A percentile compares a stretch with the other conserved stretches of the same genome.
Conservation (phyloP, 2,888 invertebrate genomes). For the Hydroisotoma schaefferi region DNA sequence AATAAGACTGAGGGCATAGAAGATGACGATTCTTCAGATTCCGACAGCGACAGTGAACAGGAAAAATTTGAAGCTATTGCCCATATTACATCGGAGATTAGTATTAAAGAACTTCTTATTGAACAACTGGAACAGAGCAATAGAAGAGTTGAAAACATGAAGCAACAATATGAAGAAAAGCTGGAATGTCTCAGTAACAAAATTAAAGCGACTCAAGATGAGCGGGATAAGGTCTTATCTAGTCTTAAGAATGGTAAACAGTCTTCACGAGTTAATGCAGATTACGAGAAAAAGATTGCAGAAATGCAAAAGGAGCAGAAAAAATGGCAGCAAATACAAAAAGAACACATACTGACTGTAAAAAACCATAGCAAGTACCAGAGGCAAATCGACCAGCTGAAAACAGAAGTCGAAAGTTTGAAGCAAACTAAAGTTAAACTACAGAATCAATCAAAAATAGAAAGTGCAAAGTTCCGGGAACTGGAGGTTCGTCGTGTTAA, state of each 20-base stretch:
- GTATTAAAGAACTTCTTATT: slow-evolving; percentile 66
- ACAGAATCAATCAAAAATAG: slow-evolving; percentile 89
- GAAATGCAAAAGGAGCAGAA: slow-evolving; percentile 52
- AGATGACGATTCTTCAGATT: slow-evolving; percentile 50
- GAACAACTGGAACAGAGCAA: slow-evolving; percentile 90
- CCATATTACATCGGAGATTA: slow-evolving; percentile 8
- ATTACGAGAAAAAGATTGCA: slow-evolving; percentile 20
- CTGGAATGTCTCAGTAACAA: slow-evolving; percentile 75
- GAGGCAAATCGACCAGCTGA: slow-evolving; percentile 67
- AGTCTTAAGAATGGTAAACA: slow-evolving; percentile 33
- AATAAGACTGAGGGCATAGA: background rate
- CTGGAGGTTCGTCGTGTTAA: slow-evolving; percentile 71
- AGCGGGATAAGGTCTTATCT: slow-evolving; percentile 80
- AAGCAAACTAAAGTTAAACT: slow-evolving; percentile 80
- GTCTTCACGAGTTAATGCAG: slow-evolving; percentile 6
- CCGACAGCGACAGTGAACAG: slow-evolving; percentile 49
- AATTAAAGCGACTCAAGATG: slow-evolving; percentile 83
- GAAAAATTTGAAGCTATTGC: slow-evolving; percentile 55
- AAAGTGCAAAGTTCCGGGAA: slow-evolving; percentile 78
- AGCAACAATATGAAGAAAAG: slow-evolving; percentile 89
- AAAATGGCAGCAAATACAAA: slow-evolving; percentile 77
- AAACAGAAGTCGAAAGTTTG: slow-evolving; percentile 73
- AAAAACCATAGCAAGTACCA: slow-evolving; percentile 73
- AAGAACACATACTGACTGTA: slow-evolving; percentile 81
- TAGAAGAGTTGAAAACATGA: slow-evolving; percentile 75